These are phyloP conservation scores for Lytechinus pictus DNA, from an alignment of 35 echinoderm and acorn worm genomes.

Conservation along the genomic window DNA sequence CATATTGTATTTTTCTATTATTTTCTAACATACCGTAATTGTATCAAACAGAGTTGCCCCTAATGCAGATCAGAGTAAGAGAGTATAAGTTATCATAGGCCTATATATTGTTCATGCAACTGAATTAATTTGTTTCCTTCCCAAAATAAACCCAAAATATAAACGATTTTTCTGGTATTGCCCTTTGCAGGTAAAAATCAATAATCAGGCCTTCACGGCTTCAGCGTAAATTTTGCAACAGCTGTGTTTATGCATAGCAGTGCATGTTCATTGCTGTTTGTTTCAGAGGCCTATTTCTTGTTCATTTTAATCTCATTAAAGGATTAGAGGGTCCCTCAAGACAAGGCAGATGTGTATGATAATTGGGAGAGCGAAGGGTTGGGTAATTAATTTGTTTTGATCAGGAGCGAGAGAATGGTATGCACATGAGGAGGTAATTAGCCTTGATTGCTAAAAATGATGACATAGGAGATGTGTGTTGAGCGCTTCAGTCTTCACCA, in stretches of 20 bases:
- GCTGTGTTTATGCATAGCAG: background rate
- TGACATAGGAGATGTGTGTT: background rate
- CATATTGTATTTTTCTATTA: no score
- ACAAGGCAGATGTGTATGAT: background rate
- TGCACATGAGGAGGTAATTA: background rate
- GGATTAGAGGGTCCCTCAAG: background rate
- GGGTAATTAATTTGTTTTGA: constrained; percentile 5
- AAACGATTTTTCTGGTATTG: background rate
- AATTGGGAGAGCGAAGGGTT: background rate
- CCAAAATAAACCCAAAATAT: background rate
- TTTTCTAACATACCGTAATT: no score
- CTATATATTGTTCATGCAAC: background rate
- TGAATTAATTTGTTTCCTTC: background rate
- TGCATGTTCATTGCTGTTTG: background rate
- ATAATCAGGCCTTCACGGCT: background rate
- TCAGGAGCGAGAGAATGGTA: background rate
- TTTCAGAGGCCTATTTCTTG: background rate
- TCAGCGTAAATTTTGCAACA: constrained; percentile 2
- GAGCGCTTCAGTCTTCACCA: no score
- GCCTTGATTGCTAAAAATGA: background rate
- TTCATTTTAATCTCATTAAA: background rate
- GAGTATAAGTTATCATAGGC: no score
- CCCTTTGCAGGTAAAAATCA: background rate
- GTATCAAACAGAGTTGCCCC: no score
- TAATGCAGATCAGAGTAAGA: no score